These are phyloP conservation scores for Helogale parvula DNA, from an alignment of 2,113 vertebrate species.

Conservation along the genomic window DNA sequence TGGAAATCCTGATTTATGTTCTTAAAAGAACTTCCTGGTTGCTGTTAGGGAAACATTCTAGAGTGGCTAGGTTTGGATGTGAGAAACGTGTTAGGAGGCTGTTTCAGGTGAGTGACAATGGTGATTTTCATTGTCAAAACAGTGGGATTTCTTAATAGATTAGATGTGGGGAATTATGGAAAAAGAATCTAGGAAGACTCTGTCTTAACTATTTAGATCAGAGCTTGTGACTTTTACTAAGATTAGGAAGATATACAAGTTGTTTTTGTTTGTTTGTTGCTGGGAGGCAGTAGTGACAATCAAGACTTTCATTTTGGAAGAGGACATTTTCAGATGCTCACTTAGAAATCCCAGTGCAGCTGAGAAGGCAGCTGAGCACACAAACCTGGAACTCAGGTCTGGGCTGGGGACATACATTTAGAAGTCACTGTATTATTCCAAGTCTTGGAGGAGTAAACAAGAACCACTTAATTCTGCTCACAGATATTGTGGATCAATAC, in stretches of 20 bases:
- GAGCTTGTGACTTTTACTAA: not conserved
- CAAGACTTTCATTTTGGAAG: conserved; percentile 13
- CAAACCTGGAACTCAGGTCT: not conserved
- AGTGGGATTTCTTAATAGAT: not conserved
- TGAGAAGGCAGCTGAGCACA: not conserved
- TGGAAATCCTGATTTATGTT: not conserved
- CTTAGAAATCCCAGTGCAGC: not conserved
- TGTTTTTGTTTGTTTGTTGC: not conserved
- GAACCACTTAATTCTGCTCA: not conserved
- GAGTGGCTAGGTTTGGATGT: not conserved
- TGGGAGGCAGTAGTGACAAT: not conserved
- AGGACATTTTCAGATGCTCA: not conserved
- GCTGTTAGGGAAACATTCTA: not conserved
- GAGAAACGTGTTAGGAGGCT: not conserved
- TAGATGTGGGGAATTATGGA: not conserved
- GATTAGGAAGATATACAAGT: not conserved
- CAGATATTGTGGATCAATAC: not conserved
- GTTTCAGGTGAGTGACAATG: not conserved
- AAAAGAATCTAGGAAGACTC: not conserved
- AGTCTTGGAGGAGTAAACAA: not conserved
- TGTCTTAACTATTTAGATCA: not conserved
- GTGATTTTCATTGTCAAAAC: not conserved
- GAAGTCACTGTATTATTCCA: not conserved
- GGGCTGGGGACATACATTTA: not conserved
- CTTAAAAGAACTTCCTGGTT: not conserved